Evolutionary conservation across 2,797 vertebrate genomes (phyloP), one percentile per base, ranked within the genome.

Genomic region (Halcyon leucocephala): DNA sequence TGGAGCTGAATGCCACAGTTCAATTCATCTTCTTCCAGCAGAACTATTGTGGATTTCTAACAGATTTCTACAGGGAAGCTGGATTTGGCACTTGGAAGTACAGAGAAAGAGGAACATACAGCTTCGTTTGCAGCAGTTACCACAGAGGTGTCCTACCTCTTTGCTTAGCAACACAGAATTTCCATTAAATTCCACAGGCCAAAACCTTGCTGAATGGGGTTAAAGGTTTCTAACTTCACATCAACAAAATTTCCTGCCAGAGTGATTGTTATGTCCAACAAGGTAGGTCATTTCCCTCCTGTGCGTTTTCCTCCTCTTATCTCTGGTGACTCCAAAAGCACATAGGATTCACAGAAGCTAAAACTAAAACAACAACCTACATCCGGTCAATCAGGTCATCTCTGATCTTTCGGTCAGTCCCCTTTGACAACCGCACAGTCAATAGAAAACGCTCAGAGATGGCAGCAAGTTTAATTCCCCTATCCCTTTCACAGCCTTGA

Each of bases 371-470:
- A 97, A 90, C 92, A 88, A 25, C 74, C 79, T 67, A 44, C 86
- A 87, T 39, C 79, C 9, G 64, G 80, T 79, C 64, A 81, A 46
- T 26, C 79, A 24, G 91, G 69, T 76, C 84, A 76, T 41, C 91
- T 81, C 91, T 96, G 93, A 82, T 79, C 96, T 89, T n/a, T 82
- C 35, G 62, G 95, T 95, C 94, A 96, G 82, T 91, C 80, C 82
- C 87, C 94, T 96, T 37, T 93, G 90, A 89, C 91, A 92, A 39
- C 48, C 20, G 48, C 66, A 44, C 15, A 33, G 64, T 94, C 86
- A 92, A 92, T 62, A 95, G 79, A 89, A 86, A 86, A 39, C 2
- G 18, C 77, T 74, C 66, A 58, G 55, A 66, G 64, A 35, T 39
- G 41, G 37, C 85, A 57, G 39, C 1, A 54, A 48, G 46, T 33